phyloP scores from a whole-genome alignment of 2,113 vertebrate genomes.

The Protobothrops flavoviridis region DNA sequence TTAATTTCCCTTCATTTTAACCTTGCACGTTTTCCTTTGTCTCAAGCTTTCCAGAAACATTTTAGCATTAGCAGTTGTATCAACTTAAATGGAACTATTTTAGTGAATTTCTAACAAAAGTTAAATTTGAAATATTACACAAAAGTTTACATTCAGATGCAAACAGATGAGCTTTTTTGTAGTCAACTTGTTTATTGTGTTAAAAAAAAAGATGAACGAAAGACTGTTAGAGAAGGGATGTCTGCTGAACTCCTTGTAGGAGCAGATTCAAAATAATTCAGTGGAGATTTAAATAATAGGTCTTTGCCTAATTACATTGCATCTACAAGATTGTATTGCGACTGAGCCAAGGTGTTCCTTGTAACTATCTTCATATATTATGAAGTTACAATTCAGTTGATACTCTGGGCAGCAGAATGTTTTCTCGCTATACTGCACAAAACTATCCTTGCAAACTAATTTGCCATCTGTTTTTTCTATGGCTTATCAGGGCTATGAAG shows the following conservation, averaged over 20 bases:
- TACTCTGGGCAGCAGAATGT: background rate
- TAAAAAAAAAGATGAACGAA: background rate
- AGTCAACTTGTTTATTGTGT: background rate
- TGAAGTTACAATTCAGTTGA: too few species aligned
- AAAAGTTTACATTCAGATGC: background rate
- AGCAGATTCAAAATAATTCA: background rate
- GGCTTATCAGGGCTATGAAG: background rate
- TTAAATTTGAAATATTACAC: background rate
- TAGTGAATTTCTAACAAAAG: background rate
- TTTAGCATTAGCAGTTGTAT: background rate
- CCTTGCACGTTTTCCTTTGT: background rate
- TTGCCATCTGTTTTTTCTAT: background rate
- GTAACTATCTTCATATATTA: background rate
- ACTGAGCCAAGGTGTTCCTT: background rate
- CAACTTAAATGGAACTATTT: background rate
- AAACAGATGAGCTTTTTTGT: background rate
- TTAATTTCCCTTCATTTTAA: conserved; percentile 21
- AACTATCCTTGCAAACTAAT: background rate
- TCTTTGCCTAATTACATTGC: background rate
- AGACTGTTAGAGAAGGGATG: background rate
- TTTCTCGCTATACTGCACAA: background rate
- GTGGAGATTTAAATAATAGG: background rate
- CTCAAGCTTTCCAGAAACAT: background rate
- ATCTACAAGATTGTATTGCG: background rate
- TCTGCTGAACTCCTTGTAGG: background rate